Conservation (phyloP, 2,113 vertebrate genomes). For the Centrocercus urophasianus region DNA sequence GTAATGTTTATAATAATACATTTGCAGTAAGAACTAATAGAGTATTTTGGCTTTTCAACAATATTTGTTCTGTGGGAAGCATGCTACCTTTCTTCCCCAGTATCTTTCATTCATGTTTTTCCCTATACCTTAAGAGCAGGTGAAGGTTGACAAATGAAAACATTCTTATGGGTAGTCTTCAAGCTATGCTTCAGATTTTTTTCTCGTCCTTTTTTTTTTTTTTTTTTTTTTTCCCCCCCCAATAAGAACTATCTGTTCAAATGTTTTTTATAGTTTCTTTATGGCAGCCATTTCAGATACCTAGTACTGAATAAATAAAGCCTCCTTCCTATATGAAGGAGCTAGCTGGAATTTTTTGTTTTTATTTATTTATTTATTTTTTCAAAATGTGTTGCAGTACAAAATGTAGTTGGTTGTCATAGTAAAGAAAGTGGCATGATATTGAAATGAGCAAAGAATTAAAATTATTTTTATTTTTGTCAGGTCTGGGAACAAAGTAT, state of each 20-base stretch:
- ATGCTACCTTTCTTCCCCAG: neutral
- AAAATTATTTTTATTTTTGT: constrained; percentile 65
- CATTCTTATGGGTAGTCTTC: neutral
- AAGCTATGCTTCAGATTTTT: constrained; percentile 14
- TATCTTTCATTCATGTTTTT: neutral
- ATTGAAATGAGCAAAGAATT: constrained; percentile 66
- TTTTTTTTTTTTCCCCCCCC: neutral
- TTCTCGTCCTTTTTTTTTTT: neutral
- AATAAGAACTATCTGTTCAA: constrained; percentile 44
- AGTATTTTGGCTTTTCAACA: neutral
- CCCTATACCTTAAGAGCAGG: neutral
- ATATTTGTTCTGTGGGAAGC: neutral
- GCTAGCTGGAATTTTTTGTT: neutral
- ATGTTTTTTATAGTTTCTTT: constrained; percentile 56
- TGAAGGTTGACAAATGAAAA: constrained; percentile 19
- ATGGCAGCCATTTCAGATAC: constrained; percentile 55
- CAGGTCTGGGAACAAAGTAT: constrained; percentile 58
- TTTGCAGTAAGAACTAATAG: neutral
- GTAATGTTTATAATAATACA: neutral
- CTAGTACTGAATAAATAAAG: constrained; percentile 63
- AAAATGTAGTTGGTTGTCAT: constrained; percentile 37
- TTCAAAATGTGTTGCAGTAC: neutral
- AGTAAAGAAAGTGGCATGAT: constrained; percentile 21
- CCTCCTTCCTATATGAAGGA: constrained; percentile 25
- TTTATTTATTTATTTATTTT: constrained; percentile 38